Evolutionary conservation across 1,140 invertebrate genomes (phyloP), one percentile per base, ranked within the genome.

Genomic region (Calephelis nemesis): DNA sequence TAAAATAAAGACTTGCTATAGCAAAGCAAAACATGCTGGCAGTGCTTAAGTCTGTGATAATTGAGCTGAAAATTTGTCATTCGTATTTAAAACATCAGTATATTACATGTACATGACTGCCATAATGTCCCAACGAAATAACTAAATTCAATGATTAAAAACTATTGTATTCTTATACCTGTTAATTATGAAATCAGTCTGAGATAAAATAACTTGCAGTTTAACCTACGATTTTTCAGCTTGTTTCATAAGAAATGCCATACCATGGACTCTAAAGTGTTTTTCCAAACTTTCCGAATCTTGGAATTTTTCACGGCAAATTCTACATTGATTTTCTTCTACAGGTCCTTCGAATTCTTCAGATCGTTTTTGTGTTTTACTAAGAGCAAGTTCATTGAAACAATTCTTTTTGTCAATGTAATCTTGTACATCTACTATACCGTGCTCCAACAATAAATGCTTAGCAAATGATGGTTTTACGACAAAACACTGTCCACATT

Each of bases 401-500:
- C 92, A 93, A 8, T 93, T 81, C 82, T 95, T 94, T 58, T 91
- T 75, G 11, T 80, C 74, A 67, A 95, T 92, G 75, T 95, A 95
- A 10, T 76, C 76, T 6, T 93, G 91, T 11, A 92, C 88, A 88
- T 95, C 87, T 3, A 81, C 75, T 63, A 95, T 93, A 42, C 90
- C 83, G 78, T 95, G 95, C 72, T 92, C 93, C 49, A 94, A 91
- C 68, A 93, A 85, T 8, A 95, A 84, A 84, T 95, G 95, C 82
- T 93, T 95, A 7, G 93, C 91, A 65, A 95, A 91, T 54, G 94
- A 94, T 6, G 93, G 93, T 68, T 93, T 93, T 1, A 94, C 94
- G 12, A 94, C 93, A 78, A 95, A 95, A 81, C 94, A 94, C 69
- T 94, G 92, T 1, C 94, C 95, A 76, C 95, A 95, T 78, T 95